Evolutionary conservation across 2,797 vertebrate genomes (phyloP).

Genomic region (Phrynocephalus guinanensis): DNA sequence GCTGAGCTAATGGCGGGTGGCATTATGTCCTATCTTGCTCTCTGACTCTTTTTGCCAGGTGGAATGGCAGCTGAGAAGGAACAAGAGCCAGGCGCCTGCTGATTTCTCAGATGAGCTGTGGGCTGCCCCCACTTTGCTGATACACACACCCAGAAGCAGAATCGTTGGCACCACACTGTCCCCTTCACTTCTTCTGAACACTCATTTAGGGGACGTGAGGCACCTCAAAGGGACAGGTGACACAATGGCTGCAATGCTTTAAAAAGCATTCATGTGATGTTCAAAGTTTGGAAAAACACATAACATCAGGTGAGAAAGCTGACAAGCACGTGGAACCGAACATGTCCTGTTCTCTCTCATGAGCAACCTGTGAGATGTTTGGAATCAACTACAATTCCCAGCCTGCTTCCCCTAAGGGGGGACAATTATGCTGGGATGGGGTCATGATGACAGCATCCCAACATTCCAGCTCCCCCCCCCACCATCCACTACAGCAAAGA

Average conservation of each 20-base stretch:
- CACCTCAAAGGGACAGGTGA: neutral
- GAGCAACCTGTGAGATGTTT: neutral
- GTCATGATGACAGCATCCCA: neutral
- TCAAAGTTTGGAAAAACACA: neutral
- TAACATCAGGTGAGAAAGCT: neutral
- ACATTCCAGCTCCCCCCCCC: too few relatives aligned
- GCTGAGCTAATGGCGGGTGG: too few relatives aligned
- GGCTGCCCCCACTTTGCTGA: neutral
- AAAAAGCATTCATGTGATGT: neutral
- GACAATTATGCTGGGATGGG: neutral
- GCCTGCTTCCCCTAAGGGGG: neutral
- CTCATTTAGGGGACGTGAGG: too few relatives aligned
- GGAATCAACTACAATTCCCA: neutral
- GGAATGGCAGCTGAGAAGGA: neutral
- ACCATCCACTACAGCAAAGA: conserved; percentile 16
- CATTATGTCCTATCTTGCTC: neutral
- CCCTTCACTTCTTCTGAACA: neutral
- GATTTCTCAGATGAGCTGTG: neutral
- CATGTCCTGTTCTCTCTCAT: neutral
- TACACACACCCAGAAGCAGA: neutral
- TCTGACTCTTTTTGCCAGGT: neutral
- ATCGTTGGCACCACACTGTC: neutral
- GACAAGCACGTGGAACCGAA: neutral
- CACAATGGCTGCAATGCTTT: neutral
- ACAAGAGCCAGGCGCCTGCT: neutral